Conservation (phyloP, 2,113 vertebrate species). For the Chloroceryle aenea region DNA sequence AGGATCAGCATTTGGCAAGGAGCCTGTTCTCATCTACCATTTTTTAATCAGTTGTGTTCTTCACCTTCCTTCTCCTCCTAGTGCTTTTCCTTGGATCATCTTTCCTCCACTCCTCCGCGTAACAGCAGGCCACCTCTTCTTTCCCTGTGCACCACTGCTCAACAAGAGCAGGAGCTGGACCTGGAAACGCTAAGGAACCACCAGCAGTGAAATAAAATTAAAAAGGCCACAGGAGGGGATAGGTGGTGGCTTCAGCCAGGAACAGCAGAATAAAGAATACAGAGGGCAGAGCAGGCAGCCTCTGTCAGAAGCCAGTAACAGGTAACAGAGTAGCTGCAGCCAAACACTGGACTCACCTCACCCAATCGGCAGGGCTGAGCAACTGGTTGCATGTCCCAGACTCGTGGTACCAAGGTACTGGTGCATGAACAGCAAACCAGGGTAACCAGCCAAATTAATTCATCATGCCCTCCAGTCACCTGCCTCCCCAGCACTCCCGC, state of each 20-base stretch:
- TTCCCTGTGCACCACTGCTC: background rate
- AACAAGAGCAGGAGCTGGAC: rapidly evolving
- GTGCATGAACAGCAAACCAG: background rate
- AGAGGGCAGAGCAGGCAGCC: background rate
- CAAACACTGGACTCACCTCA: background rate
- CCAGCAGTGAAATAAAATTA: background rate
- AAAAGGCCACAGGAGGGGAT: background rate
- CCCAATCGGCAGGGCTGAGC: rapidly evolving
- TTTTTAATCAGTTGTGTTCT: background rate
- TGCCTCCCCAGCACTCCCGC: background rate
- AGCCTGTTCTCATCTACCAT: background rate
- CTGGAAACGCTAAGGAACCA: background rate
- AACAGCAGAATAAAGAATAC: background rate
- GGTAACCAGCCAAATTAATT: background rate
- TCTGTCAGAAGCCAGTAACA: background rate
- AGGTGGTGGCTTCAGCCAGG: background rate
- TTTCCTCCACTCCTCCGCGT: background rate
- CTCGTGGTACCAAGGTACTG: rapidly evolving
- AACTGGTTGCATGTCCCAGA: background rate
- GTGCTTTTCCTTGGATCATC: background rate
- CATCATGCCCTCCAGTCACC: rapidly evolving
- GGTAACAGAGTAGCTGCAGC: background rate
- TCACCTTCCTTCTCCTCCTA: background rate
- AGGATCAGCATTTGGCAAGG: background rate
- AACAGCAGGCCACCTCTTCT: background rate